These are phyloP conservation scores for Sula dactylatra DNA, from an alignment of 2,113 vertebrate genomes.

Conservation along the genomic window DNA sequence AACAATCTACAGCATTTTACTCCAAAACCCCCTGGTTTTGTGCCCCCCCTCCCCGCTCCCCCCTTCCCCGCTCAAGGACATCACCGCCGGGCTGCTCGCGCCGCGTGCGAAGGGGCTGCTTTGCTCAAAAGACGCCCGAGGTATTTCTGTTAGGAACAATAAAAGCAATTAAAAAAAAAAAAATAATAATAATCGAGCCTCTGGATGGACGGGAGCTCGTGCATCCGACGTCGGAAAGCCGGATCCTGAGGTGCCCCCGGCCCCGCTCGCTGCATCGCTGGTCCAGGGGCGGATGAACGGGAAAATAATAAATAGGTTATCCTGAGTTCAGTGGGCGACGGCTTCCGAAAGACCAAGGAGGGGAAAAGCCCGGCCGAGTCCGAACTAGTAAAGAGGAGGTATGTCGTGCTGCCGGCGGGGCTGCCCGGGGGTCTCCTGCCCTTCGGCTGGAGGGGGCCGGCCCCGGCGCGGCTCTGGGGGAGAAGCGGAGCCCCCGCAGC, in stretches of 20 bases:
- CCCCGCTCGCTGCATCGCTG: neutral
- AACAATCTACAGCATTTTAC: conserved; percentile 73
- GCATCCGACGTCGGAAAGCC: neutral
- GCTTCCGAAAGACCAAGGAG: neutral
- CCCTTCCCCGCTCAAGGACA: neutral
- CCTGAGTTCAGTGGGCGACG: conserved; percentile 57
- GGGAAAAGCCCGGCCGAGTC: neutral
- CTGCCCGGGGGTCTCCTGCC: rapidly evolving
- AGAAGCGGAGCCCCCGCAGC: neutral
- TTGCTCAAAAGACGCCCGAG: neutral
- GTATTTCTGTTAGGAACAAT: neutral
- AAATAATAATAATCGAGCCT: neutral
- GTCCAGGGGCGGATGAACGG: neutral
- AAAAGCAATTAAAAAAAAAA: neutral
- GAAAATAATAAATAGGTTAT: conserved; percentile 69
- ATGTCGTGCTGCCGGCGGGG: rapidly evolving
- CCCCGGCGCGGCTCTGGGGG: rapidly evolving
- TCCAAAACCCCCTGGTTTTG: neutral
- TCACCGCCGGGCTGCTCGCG: neutral
- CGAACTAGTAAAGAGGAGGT: rapidly evolving
- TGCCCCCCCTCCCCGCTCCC: conserved; percentile 1
- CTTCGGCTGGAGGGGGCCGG: rapidly evolving
- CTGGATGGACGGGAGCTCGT: neutral
- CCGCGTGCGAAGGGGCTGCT: neutral
- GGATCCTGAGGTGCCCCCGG: neutral